phyloP scores from a whole-genome alignment of 2,113 vertebrate genomes.

The Madoqua kirkii region DNA sequence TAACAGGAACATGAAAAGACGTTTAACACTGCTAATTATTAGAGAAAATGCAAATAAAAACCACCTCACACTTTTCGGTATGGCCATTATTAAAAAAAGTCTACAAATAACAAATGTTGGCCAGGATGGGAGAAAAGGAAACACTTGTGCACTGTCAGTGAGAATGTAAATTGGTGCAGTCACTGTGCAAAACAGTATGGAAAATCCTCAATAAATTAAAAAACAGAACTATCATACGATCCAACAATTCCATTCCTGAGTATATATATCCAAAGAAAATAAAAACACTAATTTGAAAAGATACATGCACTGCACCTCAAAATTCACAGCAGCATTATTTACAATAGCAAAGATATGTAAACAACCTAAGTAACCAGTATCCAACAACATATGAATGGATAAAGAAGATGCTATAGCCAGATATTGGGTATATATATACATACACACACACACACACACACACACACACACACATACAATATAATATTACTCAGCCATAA shows the following conservation, averaged over 20 bases:
- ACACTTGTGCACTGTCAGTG: background rate
- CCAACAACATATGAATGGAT: background rate
- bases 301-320: background rate
- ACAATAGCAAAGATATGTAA: background rate
- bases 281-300: background rate
- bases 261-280: background rate
- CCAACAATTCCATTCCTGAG: background rate
- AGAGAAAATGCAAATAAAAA: background rate
- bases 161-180: background rate
- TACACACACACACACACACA: accelerated
- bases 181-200: background rate
- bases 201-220: background rate
- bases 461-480: background rate
- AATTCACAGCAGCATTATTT: background rate
- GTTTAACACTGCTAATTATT: background rate
- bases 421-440: background rate
- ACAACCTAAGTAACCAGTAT: background rate
- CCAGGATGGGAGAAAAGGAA: background rate
- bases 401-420: background rate
- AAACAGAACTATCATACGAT: background rate
- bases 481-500: background rate
- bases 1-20: background rate
- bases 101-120: background rate
- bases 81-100: background rate
- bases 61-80: background rate